Conservation (phyloP, 2,113 vertebrate species). For the Barnardius zonarius region DNA sequence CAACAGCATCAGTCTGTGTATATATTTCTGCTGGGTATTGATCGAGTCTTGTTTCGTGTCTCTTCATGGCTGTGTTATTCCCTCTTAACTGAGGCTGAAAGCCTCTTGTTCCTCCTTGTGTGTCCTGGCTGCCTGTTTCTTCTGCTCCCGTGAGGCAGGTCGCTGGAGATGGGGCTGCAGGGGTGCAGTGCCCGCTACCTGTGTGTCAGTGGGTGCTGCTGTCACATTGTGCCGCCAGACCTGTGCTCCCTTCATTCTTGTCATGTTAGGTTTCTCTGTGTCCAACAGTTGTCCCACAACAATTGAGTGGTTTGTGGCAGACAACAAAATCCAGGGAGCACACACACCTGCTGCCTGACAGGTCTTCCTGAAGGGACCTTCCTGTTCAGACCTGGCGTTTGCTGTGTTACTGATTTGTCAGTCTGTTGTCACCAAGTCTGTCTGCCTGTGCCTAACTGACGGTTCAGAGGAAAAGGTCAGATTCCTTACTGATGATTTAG, state of each 20-base stretch:
- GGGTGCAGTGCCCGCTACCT: no score
- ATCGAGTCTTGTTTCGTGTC: neutral
- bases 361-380: neutral
- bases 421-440: accelerated
- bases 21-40: neutral
- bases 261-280: no score
- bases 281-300: neutral
- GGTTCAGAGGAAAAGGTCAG: neutral
- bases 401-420: neutral
- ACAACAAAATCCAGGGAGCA: neutral
- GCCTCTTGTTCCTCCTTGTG: accelerated
- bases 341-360: neutral
- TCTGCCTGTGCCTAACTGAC: neutral
- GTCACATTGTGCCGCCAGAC: neutral
- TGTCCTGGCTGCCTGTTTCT: neutral
- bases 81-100: neutral
- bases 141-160: neutral
- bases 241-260: neutral
- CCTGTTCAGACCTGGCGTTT: neutral
- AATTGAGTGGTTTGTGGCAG: neutral
- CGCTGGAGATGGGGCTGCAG: neutral
- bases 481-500: neutral
- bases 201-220: no score
- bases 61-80: neutral
- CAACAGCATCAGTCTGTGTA: neutral